phyloP scores from a whole-genome alignment of 2,113 vertebrate species.

The Pogonocichla stellata region DNA sequence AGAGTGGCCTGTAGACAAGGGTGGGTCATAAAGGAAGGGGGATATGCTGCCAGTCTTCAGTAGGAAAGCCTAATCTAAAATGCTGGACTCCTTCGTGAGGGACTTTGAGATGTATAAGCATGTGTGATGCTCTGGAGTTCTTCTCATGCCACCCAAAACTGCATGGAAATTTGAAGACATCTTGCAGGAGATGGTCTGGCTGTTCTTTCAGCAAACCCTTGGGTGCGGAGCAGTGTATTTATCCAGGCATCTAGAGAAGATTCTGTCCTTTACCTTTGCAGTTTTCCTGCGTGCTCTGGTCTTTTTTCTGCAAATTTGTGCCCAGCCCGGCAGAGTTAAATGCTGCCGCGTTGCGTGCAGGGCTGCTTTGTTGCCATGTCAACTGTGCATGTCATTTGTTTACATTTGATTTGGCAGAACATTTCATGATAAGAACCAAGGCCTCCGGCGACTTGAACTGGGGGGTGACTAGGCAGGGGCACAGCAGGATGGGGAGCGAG shows the following conservation, averaged over 20 bases:
- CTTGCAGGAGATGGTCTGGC: not conserved
- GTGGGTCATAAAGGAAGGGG: not conserved
- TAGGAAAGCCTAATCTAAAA: not conserved
- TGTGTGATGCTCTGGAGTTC: not conserved
- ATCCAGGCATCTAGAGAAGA: not conserved
- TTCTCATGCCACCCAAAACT: not conserved
- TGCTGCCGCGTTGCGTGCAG: constrained; percentile 33
- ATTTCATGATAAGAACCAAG: constrained; percentile 71
- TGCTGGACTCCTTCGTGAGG: not conserved
- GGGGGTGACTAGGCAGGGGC: not conserved
- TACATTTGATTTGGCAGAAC: constrained; percentile 72
- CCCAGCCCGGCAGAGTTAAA: constrained; percentile 56
- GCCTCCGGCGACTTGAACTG: constrained; percentile 62
- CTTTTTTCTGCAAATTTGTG: constrained; percentile 37
- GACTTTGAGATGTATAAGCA: not conserved
- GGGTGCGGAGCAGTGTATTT: not conserved
- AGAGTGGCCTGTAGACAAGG: not conserved
- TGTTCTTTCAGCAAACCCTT: not conserved
- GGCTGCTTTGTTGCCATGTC: constrained; percentile 72
- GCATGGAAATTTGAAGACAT: not conserved
- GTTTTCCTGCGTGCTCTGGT: not conserved
- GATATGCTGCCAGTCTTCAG: not conserved
- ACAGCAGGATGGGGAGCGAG: fast-evolving
- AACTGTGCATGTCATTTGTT: constrained; percentile 76
- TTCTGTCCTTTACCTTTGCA: not conserved